Base-by-base conservation (phyloP, 2,888 invertebrate species). In the Ectropis crepuscularia region DNA sequence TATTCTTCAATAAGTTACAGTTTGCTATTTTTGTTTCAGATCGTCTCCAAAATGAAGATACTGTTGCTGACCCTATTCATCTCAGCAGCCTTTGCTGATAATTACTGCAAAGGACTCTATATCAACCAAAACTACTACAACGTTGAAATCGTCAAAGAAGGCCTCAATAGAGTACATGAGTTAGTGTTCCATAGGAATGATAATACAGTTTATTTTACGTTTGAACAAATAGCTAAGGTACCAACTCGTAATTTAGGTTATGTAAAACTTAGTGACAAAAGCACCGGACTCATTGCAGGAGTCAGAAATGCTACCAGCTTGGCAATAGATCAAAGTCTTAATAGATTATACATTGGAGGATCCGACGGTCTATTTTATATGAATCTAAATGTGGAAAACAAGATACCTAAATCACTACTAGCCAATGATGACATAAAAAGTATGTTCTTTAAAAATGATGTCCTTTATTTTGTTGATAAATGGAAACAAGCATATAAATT, bases 251-350 rank as follows among this genome's bases (percentile, higher is more conserved):
- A 66, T 0, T 61, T 90, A 0, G 92, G 82, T 0, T 89, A 83
- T 50, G 61, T 88, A 0, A 83, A 89, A 48, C 49, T 88, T 8
- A 73, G 80, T 7, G 85, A 81, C 0, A 66, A 76, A 54, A 72
- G 75, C 36, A 73, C 80, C 0, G 86, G 85, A 0, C 59, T 86
- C 0, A 81, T 91, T 0, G 79, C 85, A 0, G 88, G 88, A 0
- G 76, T 92, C 0, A 75, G 82, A 71, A 91, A 92, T n/a, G 90
- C 90, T 0, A 83, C 87, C 6, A 83, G 85, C 0, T 68, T 92
- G 0, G 80, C 90, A 0, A 75, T 91, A 0, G 92, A 92, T 57
- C 84, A 85, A 7, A 74, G 65, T 2, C 74, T 79, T 5, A 87
- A 88, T 42, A 82, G 80, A 69, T 74, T 91, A 0, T 92, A 87